Base-by-base conservation (phyloP, 2,888 invertebrate genomes). In the Drosophila subquinaria region DNA sequence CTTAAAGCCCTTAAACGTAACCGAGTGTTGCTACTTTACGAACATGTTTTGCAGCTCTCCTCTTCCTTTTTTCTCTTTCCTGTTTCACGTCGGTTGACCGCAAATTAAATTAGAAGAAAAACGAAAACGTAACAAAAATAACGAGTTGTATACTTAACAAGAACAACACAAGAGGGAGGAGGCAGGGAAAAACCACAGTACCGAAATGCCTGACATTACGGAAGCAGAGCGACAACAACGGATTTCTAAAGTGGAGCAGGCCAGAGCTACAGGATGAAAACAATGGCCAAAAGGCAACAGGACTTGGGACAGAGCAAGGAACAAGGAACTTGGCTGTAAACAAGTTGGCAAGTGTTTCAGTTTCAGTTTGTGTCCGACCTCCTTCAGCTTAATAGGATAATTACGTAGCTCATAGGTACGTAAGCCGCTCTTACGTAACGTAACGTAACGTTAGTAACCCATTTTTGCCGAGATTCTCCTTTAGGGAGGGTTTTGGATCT, bases 61-160 rank as follows among this genome's bases (percentile, higher is more conserved):
- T 23, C 35, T 51, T 42, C 60, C 27, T 5, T 30, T 30, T 40
- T 65, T 48, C 64, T 78, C 68, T 42, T 69, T 83, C 67, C 69
- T 74, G 81, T 73, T 73, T 68, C 78, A 81, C 69, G 85, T 87
- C 73, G 86, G 90, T 82, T 86, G 77, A 82, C 90, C 90, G 82
- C 88, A 86, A 86, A 86, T 86, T 89, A 85, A 85, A 85, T 85
- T 81, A 89, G 72, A 78, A 89, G 84, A 84, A 84, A 89, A 76
- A 74, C 81, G 71, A 65, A 78, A 80, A 73, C 63, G 59, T 71
- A 70, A 82, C 79, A 84, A 67, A 73, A 72, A 71, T 73, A 83
- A 76, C 81, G 74, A 83, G 81, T 76, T 84, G 78, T 78, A 69
- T 74, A 51, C 69, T 56, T 47, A 71, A 75, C 60, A 52, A 56